Evolutionary conservation across 2,888 invertebrate species (phyloP).

Genomic region (Orchesella flavescens): DNA sequence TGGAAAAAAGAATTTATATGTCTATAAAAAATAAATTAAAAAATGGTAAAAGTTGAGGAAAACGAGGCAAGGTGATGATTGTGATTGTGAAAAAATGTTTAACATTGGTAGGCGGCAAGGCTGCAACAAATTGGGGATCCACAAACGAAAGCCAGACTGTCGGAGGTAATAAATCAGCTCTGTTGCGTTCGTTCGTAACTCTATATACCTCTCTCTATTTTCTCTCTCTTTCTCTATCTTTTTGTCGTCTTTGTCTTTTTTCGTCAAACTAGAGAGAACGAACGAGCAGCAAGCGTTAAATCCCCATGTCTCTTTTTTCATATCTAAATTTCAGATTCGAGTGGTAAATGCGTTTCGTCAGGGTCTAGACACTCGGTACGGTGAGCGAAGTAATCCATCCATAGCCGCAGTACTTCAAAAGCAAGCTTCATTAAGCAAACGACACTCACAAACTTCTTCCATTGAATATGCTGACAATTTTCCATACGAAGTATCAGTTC

Average conservation of each 20-base stretch:
- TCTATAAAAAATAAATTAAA: no score
- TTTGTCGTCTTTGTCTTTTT: constrained; percentile 72
- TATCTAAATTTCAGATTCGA: constrained; percentile 89
- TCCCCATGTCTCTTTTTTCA: constrained; percentile 72
- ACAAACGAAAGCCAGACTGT: constrained; percentile 72
- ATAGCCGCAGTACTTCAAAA: constrained; percentile 94
- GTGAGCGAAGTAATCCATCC: constrained; percentile 93
- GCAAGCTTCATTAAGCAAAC: constrained; percentile 93
- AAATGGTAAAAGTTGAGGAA: constrained; percentile 25
- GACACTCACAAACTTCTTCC: constrained; percentile 92
- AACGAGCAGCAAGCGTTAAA: constrained; percentile 62
- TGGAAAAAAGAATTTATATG: not conserved
- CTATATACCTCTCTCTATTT: constrained; percentile 71
- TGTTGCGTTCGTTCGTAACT: constrained; percentile 71
- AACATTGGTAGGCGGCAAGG: constrained; percentile 72
- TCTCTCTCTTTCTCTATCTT: constrained; percentile 74
- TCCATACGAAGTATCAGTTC: constrained; percentile 90
- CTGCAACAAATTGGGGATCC: constrained; percentile 72
- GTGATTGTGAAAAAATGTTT: constrained; percentile 59
- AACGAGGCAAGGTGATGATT: constrained; percentile 39
- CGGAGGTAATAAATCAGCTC: constrained; percentile 73
- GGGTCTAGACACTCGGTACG: constrained; percentile 95
- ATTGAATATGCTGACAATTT: constrained; percentile 93
- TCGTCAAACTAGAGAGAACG: constrained; percentile 53
- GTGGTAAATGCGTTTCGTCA: constrained; percentile 99